Conservation (phyloP, 1,140 invertebrate species). For the Macrosteles quadrilineatus region DNA sequence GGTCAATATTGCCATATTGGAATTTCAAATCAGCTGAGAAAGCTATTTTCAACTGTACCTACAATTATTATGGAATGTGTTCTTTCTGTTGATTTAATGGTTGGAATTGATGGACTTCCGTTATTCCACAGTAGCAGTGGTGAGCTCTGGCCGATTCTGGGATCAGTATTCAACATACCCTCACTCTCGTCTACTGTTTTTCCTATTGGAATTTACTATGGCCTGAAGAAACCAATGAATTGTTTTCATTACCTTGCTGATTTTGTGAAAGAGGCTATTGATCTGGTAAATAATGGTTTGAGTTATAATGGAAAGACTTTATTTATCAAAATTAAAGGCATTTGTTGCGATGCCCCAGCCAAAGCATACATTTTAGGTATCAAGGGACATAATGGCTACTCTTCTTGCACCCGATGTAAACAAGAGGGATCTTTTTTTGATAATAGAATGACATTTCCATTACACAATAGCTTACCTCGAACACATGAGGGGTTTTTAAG, state of each 20-base stretch:
- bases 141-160: conserved; percentile 7
- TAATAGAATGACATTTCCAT: conserved; percentile 39
- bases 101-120: conserved; percentile 10
- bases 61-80: neutral
- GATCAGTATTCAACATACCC: neutral
- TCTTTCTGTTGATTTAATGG: neutral
- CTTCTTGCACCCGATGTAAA: conserved; percentile 41
- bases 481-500: conserved; percentile 42
- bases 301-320: conserved; percentile 28
- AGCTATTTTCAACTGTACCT: neutral
- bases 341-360: conserved; percentile 44
- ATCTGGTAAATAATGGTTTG: conserved; percentile 34
- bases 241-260: conserved; percentile 37
- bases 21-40: neutral
- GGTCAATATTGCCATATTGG: neutral
- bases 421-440: conserved; percentile 39
- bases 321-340: conserved; percentile 33
- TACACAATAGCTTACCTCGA: conserved; percentile 33
- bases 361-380: conserved; percentile 39
- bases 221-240: conserved; percentile 37
- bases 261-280: conserved; percentile 39
- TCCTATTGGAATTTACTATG: conserved; percentile 41
- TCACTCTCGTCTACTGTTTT: neutral
- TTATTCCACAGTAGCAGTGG: conserved; percentile 9
- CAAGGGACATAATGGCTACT: conserved; percentile 42